Evolutionary conservation across 2,113 vertebrate genomes (phyloP).

Genomic region (Cebidichthys violaceus): DNA sequence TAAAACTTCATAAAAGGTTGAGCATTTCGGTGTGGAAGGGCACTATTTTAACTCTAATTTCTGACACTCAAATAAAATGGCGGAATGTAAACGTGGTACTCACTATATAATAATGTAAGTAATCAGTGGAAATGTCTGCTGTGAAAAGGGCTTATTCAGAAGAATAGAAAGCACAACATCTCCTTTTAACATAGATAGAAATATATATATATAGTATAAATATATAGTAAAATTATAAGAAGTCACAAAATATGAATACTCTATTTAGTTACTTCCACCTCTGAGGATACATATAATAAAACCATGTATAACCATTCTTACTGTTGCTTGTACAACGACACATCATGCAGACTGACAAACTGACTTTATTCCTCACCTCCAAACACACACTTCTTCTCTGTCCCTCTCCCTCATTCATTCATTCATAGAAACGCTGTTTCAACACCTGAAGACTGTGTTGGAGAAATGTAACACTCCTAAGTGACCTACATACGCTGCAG

Average conservation of each 20-base stretch:
- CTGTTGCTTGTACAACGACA: background rate
- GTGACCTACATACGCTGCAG: slow-evolving; percentile 49
- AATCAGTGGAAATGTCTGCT: slow-evolving; percentile 2
- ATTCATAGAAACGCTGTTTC: slow-evolving; percentile 20
- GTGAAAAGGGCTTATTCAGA: background rate
- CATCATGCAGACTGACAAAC: background rate
- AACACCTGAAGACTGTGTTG: slow-evolving; percentile 14
- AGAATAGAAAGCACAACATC: background rate
- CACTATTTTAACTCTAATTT: background rate
- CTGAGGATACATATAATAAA: background rate
- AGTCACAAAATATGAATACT: background rate
- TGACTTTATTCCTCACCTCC: background rate
- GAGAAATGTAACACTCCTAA: slow-evolving; percentile 37
- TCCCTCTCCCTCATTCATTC: slow-evolving; percentile 1
- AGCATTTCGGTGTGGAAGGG: background rate
- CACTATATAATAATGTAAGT: no score
- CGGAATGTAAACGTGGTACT: background rate
- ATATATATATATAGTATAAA: no score
- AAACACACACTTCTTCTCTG: background rate
- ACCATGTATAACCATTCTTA: background rate
- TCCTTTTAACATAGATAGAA: no score
- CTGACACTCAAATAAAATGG: background rate
- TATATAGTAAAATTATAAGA: slow-evolving; percentile 1
- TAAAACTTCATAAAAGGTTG: background rate
- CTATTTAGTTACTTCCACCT: background rate